Evolutionary conservation across 2,888 invertebrate species (phyloP).

Genomic region (Rotaria socialis): DNA sequence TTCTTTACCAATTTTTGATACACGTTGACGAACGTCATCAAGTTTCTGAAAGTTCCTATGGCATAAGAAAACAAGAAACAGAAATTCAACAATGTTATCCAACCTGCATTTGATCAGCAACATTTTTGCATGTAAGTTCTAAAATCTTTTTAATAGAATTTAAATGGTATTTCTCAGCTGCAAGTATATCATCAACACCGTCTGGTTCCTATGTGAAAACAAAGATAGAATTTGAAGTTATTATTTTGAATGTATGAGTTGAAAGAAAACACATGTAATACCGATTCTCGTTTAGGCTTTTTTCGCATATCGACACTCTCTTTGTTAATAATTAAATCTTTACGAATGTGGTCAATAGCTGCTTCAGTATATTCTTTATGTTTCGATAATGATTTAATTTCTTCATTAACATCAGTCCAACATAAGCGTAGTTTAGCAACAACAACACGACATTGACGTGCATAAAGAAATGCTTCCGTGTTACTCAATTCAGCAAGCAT

Average conservation of each 20-base stretch:
- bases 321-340: conserved; percentile 57
- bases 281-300: conserved; percentile 56
- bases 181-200: conserved; percentile 57
- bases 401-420: conserved; percentile 57
- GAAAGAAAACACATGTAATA: conserved; percentile 47
- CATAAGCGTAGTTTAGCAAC: conserved; percentile 56
- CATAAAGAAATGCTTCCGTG: conserved; percentile 56
- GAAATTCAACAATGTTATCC: not conserved
- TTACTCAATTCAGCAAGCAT: conserved; percentile 56
- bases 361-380: conserved; percentile 57
- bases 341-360: conserved; percentile 56
- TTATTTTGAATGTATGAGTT: not conserved
- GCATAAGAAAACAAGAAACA: not conserved
- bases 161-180: conserved; percentile 55
- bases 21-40: conserved; percentile 53
- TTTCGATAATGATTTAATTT: conserved; percentile 56
- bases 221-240: conserved; percentile 38
- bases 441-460: conserved; percentile 55
- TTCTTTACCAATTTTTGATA: conserved; percentile 55
- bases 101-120: conserved; percentile 34
- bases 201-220: conserved; percentile 53
- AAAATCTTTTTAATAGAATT: conserved; percentile 54
- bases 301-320: conserved; percentile 54
- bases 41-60: conserved; percentile 49
- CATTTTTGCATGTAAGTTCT: not conserved